Evolutionary conservation across 2,888 invertebrate species (phyloP).

Genomic region (Chymomyza procnemis): DNA sequence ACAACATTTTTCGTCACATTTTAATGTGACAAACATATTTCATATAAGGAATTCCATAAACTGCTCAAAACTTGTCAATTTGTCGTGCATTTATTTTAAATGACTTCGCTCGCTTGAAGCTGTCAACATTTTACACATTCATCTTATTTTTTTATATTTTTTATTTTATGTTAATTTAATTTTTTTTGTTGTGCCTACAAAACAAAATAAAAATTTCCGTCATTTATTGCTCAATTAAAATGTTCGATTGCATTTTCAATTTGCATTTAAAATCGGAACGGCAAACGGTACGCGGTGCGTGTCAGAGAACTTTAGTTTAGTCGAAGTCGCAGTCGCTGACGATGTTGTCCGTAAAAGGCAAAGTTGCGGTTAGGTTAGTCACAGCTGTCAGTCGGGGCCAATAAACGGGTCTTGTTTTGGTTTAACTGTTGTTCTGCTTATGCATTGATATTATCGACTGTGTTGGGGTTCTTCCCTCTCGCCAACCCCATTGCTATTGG

Average conservation of each 20-base stretch:
- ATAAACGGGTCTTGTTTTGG: conserved; percentile 21
- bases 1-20: background rate
- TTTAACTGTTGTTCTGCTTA: conserved; percentile 13
- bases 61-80: conserved; percentile 35
- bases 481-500: background rate
- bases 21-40: conserved; percentile 2
- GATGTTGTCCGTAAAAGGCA: conserved; percentile 18
- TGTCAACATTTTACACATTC: conserved; percentile 35
- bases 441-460: conserved; percentile 27
- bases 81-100: conserved; percentile 51
- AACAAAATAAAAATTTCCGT: conserved; percentile 48
- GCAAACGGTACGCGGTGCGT: conserved; percentile 13
- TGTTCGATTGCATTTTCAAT: conserved; percentile 50
- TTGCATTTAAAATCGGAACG: conserved; percentile 26
- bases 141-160: conserved; percentile 19
- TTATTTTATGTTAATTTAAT: conserved; percentile 2
- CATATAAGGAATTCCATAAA: conserved; percentile 30
- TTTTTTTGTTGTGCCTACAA: conserved; percentile 18
- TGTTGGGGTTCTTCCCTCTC: background rate
- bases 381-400: conserved; percentile 23
- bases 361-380: background rate
- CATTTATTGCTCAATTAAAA: conserved; percentile 67
- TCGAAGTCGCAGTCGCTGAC: no score
- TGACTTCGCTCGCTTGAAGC: conserved; percentile 38
- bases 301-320: background rate